These are phyloP conservation scores for Cabera pusaria DNA, from an alignment of 2,888 invertebrate species.

Conservation along the genomic window DNA sequence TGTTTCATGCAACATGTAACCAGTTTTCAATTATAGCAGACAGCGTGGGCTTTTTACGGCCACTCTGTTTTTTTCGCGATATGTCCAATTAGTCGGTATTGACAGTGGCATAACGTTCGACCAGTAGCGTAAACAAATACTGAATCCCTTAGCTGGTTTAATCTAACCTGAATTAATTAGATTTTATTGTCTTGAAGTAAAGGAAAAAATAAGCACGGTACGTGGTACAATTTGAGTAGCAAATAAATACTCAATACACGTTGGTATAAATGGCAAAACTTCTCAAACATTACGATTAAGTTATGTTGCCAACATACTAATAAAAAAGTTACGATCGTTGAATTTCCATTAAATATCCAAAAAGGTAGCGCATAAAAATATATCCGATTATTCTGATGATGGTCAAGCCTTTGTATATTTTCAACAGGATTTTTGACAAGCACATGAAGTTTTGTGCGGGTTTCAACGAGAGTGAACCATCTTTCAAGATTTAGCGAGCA, in stretches of 20 bases:
- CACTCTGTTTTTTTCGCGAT: constrained; percentile 48
- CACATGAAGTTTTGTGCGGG: constrained; percentile 6
- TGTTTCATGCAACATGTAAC: constrained; percentile 72
- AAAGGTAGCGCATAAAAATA: constrained; percentile 10
- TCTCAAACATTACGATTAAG: too few species aligned
- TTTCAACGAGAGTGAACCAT: constrained; percentile 10
- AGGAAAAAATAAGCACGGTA: too few species aligned
- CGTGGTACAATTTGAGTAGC: too few species aligned
- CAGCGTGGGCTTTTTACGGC: constrained; percentile 36
- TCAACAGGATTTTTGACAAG: constrained; percentile 1
- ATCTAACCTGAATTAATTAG: too few species aligned
- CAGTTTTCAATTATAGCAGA: constrained; percentile 56
- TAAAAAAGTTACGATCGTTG: too few species aligned
- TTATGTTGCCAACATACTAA: too few species aligned
- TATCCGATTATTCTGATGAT: constrained; percentile 11
- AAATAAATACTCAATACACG: too few species aligned
- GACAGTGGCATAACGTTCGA: constrained; percentile 39
- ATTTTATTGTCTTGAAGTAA: too few species aligned
- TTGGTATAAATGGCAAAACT: too few species aligned
- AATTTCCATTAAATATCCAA: too few species aligned
- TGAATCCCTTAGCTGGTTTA: too few species aligned
- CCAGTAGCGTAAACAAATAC: background rate
- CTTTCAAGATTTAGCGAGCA: constrained; percentile 12
- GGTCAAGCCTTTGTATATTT: constrained; percentile 4
- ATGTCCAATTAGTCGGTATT: constrained; percentile 59